Evolutionary conservation across 2,888 invertebrate genomes (phyloP).

Genomic region (Lapara coniferarum): DNA sequence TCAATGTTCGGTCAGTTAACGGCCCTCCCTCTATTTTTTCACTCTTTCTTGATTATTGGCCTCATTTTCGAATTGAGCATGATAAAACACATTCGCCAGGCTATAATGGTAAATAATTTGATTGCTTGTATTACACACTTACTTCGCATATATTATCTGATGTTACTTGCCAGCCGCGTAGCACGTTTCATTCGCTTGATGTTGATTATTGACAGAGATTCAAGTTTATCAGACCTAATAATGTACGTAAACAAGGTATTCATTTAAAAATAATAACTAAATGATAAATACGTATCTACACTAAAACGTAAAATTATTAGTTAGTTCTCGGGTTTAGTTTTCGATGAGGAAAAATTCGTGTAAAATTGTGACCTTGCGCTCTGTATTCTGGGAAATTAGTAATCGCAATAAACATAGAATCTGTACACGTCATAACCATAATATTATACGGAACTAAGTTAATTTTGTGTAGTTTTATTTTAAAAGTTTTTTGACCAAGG

Average conservation of each 20-base stretch:
- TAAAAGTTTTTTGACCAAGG: too few relatives aligned
- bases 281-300: neutral
- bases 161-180: too few relatives aligned
- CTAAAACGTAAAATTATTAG: constrained; percentile 10
- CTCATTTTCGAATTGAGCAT: neutral
- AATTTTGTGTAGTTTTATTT: too few relatives aligned
- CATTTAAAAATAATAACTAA: neutral
- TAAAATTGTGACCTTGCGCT: neutral
- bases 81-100: neutral
- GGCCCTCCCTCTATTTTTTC: constrained; percentile 17
- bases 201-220: neutral
- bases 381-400: constrained; percentile 9
- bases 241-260: neutral
- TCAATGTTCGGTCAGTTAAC: constrained; percentile 31
- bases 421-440: too few relatives aligned
- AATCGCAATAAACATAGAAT: neutral
- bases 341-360: neutral
- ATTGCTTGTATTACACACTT: too few relatives aligned
- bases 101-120: neutral
- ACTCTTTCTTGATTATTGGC: neutral
- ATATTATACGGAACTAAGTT: too few relatives aligned
- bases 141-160: neutral
- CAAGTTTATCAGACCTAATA: neutral
- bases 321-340: neutral
- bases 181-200: neutral